These are phyloP conservation scores for Ptilodon capucinus DNA, from an alignment of 2,888 invertebrate species.

Conservation along the genomic window DNA sequence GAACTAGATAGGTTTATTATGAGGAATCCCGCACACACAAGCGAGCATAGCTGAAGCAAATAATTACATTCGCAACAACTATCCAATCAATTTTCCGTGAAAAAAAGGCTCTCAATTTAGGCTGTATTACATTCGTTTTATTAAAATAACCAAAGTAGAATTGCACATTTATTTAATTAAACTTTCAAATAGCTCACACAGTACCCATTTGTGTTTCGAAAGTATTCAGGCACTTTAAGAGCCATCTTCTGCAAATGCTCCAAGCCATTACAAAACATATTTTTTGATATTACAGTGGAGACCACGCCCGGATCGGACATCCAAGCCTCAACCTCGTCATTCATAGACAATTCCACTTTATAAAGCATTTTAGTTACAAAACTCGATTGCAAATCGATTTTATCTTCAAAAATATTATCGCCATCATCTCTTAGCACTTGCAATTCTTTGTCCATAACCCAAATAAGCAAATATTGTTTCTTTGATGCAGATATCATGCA, in stretches of 20 bases:
- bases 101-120: no score
- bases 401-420: constrained; percentile 47
- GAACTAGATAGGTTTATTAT: no score
- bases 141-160: constrained; percentile 28
- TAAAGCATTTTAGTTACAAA: constrained; percentile 83
- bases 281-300: constrained; percentile 80
- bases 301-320: constrained; percentile 76
- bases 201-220: constrained; percentile 81
- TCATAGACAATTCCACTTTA: constrained; percentile 69
- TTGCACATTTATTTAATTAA: constrained; percentile 47
- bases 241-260: constrained; percentile 82
- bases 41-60: no score
- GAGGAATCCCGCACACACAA: no score
- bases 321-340: constrained; percentile 78
- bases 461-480: constrained; percentile 80
- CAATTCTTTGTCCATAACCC: constrained; percentile 84
- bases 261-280: constrained; percentile 80
- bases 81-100: no score
- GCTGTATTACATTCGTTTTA: no score
- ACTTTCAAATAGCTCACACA: constrained; percentile 82
- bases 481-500: constrained; percentile 65
- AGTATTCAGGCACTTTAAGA: constrained; percentile 78
- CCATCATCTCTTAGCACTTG: constrained; percentile 68
- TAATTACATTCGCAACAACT: no score
- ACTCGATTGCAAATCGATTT: constrained; percentile 63